Conservation (phyloP, 2,113 vertebrate species). For the Mesoclemmys tuberculata region DNA sequence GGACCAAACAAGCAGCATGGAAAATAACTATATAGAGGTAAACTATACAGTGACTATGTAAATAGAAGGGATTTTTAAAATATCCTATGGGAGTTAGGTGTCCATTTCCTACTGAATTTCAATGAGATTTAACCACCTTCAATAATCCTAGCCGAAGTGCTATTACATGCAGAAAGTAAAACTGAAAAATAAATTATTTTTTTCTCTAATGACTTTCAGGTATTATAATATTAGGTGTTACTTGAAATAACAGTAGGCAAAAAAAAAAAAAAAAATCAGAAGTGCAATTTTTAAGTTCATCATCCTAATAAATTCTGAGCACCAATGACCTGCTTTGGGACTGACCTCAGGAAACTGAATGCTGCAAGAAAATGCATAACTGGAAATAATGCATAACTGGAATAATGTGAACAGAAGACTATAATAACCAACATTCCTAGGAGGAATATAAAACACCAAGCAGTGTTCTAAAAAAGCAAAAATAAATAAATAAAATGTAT, state of each 20-base stretch:
- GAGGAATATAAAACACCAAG: neutral
- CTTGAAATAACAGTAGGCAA: neutral
- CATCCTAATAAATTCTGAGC: neutral
- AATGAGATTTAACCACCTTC: neutral
- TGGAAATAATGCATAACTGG: too few relatives aligned
- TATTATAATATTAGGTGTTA: neutral
- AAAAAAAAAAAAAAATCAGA: neutral
- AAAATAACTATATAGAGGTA: neutral
- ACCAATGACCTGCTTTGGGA: neutral
- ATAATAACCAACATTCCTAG: neutral
- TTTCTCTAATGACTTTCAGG: neutral
- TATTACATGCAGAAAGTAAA: neutral
- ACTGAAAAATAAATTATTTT: neutral
- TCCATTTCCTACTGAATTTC: constrained; percentile 7
- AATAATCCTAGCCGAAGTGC: neutral
- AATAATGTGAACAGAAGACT: neutral
- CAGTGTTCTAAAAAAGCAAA: neutral
- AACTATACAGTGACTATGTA: neutral
- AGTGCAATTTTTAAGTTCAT: constrained; percentile 2
- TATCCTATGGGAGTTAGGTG: neutral
- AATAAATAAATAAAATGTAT: neutral
- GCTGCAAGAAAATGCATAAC: neutral
- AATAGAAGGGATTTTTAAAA: neutral
- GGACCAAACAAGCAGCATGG: neutral
- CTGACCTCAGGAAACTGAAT: neutral